These are phyloP conservation scores for Coptodon rendalli DNA, from an alignment of 2,113 vertebrate species.

Conservation along the genomic window DNA sequence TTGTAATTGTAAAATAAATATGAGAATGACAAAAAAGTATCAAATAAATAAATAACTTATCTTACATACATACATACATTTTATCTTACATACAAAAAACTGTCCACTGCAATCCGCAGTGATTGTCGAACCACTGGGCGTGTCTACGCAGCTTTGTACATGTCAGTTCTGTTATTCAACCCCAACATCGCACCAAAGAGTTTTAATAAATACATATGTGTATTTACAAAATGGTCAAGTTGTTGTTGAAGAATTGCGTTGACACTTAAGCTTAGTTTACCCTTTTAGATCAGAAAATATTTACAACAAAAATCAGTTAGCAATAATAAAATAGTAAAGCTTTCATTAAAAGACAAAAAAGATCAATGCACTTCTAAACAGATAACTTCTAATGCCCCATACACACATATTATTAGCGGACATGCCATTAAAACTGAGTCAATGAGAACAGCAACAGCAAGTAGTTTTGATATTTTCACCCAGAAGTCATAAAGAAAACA, in stretches of 20 bases:
- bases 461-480: neutral
- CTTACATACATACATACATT: constrained; percentile 72
- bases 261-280: neutral
- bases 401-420: neutral
- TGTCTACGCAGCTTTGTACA: neutral
- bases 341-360: neutral
- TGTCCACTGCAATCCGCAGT: neutral
- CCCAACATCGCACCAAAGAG: neutral
- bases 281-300: neutral
- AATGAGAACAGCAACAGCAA: neutral
- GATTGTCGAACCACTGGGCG: neutral
- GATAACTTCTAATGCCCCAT: neutral
- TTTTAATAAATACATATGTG: constrained; percentile 29
- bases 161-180: neutral
- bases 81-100: constrained; percentile 62
- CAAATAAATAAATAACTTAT: constrained; percentile 80
- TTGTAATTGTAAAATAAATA: constrained; percentile 55
- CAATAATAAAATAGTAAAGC: neutral
- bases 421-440: neutral
- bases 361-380: neutral
- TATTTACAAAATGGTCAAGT: constrained; percentile 36
- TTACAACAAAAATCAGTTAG: neutral
- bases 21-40: constrained; percentile 5
- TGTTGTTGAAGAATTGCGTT: neutral
- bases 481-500: neutral